These are phyloP conservation scores for Neoniphon sammara DNA, from an alignment of 2,797 vertebrate genomes.

Conservation along the genomic window DNA sequence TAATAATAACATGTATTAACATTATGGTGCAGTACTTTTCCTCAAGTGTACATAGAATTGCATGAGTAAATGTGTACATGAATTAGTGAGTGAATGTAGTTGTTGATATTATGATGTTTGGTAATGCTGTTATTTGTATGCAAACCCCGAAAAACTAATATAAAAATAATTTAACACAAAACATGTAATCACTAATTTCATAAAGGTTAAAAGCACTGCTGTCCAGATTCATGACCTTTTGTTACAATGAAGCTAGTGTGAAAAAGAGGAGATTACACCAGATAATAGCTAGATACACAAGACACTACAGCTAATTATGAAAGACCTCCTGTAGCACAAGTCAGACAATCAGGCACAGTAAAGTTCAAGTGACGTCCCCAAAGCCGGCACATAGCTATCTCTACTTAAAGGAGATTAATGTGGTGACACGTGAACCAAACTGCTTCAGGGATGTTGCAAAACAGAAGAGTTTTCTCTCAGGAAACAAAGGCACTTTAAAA, in stretches of 20 bases:
- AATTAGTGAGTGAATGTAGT: slow-evolving; percentile 8
- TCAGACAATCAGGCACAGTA: neutral
- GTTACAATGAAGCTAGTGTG: neutral
- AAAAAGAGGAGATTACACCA: neutral
- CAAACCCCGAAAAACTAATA: slow-evolving; percentile 29
- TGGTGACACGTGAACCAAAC: neutral
- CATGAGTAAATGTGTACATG: neutral
- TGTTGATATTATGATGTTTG: slow-evolving; percentile 38
- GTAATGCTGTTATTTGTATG: slow-evolving; percentile 19
- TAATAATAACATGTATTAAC: neutral
- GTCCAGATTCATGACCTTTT: neutral
- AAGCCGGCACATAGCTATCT: slow-evolving; percentile 17
- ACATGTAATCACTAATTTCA: slow-evolving; percentile 18
- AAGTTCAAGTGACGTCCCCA: slow-evolving; percentile 19
- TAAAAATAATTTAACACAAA: neutral
- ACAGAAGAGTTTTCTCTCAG: neutral
- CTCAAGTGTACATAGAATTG: neutral
- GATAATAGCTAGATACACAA: too few relatives aligned
- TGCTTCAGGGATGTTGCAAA: neutral
- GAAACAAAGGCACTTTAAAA: neutral
- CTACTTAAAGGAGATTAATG: slow-evolving; percentile 36
- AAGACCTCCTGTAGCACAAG: neutral
- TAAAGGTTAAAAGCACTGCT: neutral
- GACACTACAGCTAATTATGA: too few relatives aligned
- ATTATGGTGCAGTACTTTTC: neutral